Evolutionary conservation across 2,113 vertebrate species (phyloP).

Genomic region (Tragulus kanchil): DNA sequence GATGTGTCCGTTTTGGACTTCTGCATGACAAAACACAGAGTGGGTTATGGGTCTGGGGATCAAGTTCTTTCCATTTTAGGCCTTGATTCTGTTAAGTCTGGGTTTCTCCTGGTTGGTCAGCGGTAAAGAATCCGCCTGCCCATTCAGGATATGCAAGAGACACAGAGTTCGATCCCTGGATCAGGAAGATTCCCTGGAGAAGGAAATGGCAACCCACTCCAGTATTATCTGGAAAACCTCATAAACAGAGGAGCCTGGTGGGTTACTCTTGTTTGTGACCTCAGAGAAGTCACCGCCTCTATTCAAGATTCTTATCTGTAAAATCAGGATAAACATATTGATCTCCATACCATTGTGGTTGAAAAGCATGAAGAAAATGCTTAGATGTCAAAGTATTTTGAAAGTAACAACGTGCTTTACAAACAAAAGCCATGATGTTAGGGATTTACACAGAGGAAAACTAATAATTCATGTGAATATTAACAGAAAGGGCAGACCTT

Average conservation of each 20-base stretch:
- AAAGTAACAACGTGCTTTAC: not conserved
- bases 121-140: not conserved
- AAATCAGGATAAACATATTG: not conserved
- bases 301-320: not conserved
- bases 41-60: not conserved
- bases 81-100: not conserved
- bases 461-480: not conserved
- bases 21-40: not conserved
- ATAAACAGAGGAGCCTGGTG: not conserved
- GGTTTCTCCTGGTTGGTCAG: not conserved
- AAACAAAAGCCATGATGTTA: not conserved
- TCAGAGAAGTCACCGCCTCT: not conserved
- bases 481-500: not conserved
- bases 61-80: not conserved
- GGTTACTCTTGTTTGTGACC: not conserved
- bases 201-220: not conserved
- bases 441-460: not conserved
- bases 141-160: not conserved
- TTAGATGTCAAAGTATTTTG: not conserved
- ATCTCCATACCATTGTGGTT: not conserved
- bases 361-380: not conserved
- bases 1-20: not conserved
- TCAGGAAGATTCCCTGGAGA: not conserved
- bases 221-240: not conserved
- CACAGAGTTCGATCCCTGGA: not conserved